phyloP scores from a whole-genome alignment of 1,140 invertebrate species.

The Pseudomyrmex sp. region DNA sequence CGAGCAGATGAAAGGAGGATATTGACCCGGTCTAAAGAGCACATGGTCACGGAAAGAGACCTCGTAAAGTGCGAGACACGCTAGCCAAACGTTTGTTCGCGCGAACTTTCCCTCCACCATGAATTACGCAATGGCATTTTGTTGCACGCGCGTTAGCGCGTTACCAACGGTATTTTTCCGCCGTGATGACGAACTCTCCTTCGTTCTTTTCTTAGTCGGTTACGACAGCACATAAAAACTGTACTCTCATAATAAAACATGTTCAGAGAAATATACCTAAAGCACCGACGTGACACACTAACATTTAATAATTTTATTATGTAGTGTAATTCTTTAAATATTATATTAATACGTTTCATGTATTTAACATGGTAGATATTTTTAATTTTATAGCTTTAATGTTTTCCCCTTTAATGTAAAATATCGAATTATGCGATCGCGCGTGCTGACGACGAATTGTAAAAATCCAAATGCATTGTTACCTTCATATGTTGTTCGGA shows the following conservation, averaged over 20 bases:
- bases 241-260: neutral
- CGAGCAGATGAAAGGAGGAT: conserved; percentile 72
- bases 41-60: conserved; percentile 74
- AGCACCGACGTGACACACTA: too few relatives aligned
- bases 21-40: conserved; percentile 73
- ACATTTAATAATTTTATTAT: conserved; percentile 3
- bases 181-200: conserved; percentile 12
- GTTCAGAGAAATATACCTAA: too few relatives aligned
- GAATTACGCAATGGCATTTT: conserved; percentile 68
- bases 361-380: neutral
- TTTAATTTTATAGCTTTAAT: neutral
- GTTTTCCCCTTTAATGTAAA: neutral
- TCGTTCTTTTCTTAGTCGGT: neutral
- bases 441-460: too few relatives aligned
- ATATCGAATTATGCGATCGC: too few relatives aligned
- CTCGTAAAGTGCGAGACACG: conserved; percentile 68
- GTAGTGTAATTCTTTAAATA: neutral
- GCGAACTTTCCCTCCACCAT: conserved; percentile 66
- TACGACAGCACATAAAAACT: conserved; percentile 11
- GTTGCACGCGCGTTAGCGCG: conserved; percentile 60
- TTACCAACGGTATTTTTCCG: conserved; percentile 44
- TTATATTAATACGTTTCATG: too few relatives aligned
- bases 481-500: conserved; percentile 11
- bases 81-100: conserved; percentile 59
- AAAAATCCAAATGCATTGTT: neutral